Base-by-base conservation (phyloP, 2,113 vertebrate genomes). In the Trogon melanurus region DNA sequence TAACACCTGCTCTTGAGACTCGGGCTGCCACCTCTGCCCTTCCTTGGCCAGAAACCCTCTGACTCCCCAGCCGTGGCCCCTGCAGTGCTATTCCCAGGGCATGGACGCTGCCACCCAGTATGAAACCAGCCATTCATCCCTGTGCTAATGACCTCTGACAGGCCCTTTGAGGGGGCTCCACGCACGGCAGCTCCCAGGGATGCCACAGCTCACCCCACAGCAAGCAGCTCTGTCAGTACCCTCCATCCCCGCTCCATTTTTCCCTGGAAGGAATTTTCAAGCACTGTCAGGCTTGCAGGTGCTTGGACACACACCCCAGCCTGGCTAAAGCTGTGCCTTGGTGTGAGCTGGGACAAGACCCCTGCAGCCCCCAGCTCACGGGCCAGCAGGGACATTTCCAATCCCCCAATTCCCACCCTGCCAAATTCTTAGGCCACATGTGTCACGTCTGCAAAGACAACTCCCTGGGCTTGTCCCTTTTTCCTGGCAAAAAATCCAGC, bases 61-160 rank as follows among this genome's bases (percentile, higher is more conserved):
- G 5, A 47, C 23, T 5, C 11, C 69, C 26, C 7, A 14, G 74
- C n/a, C 34, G 2, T 2, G 13, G 34, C 36, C 65, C 38, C 27
- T 20, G 51, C 66, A 56, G 29, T 5, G 44, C 70, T 30, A 5
- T 10, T 79, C 75, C 61, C 93, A 79, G 80, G 62, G 16, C 53
- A 34, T 30, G n/a, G 89, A 94, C 86, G 67, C 93, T 94, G 91
- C 73, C 92, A 62, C 56, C 81, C 20, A 13, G 51, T 34, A 54
- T 32, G 85, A 90, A 93, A n/a, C 11, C 82, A 91, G 95, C 93
- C 93, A 85, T 91, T 79, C 92, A 91, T 95, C 95, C 89, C 88
- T 84, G 89, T 48, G 25, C 75, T 72, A 85, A 71, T 67, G 84
- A 91, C 67, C 84, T 86, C 85, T 91, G 86, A 92, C 11, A 17